Percentiles rank a stretch among this genome's conserved stretches.
phyloP scores from a whole-genome alignment of 2,113 vertebrate species.

The Barnardius zonarius region DNA sequence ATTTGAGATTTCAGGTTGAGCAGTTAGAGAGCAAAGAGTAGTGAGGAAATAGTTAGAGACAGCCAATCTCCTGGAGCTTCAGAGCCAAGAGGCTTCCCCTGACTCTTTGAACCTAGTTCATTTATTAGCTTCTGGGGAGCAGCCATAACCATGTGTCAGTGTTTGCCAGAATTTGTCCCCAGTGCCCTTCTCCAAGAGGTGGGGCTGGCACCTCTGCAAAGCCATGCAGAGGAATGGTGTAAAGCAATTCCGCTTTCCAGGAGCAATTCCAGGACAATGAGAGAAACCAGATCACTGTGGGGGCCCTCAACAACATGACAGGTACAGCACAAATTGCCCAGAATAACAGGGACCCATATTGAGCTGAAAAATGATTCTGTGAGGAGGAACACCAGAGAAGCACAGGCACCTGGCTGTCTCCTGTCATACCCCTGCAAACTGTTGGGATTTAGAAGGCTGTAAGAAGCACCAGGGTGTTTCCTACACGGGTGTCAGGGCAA shows the following conservation, averaged over 20 bases:
- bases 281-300: accelerated
- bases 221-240: neutral
- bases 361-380: accelerated
- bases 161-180: neutral
- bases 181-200: neutral
- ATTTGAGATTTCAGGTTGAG: neutral
- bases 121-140: neutral
- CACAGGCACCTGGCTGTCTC: neutral
- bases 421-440: accelerated
- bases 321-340: neutral
- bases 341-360: accelerated
- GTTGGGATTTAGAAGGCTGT: accelerated
- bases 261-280: neutral
- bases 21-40: neutral
- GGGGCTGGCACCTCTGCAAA: neutral
- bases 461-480: neutral
- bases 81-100: neutral
- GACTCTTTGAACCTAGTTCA: neutral
- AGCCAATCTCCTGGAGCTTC: neutral
- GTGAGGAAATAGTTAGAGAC: neutral
- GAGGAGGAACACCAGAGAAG: neutral
- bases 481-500: neutral
- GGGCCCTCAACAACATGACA: too few relatives aligned
- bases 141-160: neutral
- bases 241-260: neutral